Evolutionary conservation across 2,888 invertebrate species (phyloP).

Genomic region (Eurytoma californica): DNA sequence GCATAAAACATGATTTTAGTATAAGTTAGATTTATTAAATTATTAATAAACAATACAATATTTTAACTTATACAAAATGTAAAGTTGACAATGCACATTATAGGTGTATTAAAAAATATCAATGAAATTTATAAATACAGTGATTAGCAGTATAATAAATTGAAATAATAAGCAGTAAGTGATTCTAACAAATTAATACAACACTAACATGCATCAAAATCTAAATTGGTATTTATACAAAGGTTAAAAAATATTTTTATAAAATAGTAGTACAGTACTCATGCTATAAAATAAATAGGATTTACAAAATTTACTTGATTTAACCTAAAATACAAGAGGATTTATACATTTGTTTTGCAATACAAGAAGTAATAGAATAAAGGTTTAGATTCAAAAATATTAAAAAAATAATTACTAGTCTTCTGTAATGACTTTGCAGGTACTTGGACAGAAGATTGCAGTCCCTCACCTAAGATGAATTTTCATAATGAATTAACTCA

Average conservation of each 20-base stretch:
- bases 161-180: background rate
- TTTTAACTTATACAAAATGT: background rate
- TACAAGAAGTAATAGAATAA: constrained; percentile 26
- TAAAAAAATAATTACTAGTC: constrained; percentile 71
- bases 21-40: no score
- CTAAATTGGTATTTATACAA: constrained; percentile 24
- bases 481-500: constrained; percentile 43
- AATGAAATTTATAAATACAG: background rate
- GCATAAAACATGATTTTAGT: constrained; percentile 21
- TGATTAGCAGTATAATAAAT: background rate
- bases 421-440: constrained; percentile 68
- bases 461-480: constrained; percentile 68
- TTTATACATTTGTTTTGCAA: constrained; percentile 16
- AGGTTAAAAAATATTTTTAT: background rate
- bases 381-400: constrained; percentile 52
- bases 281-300: constrained; percentile 31
- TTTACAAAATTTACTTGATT: constrained; percentile 23
- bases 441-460: constrained; percentile 68
- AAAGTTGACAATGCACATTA: background rate
- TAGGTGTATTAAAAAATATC: no score
- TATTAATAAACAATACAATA: background rate
- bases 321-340: constrained; percentile 6
- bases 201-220: constrained; percentile 6
- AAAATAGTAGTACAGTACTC: background rate
- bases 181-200: background rate